Evolutionary conservation across 2,797 vertebrate species (phyloP).

Genomic region (Natrix natrix): DNA sequence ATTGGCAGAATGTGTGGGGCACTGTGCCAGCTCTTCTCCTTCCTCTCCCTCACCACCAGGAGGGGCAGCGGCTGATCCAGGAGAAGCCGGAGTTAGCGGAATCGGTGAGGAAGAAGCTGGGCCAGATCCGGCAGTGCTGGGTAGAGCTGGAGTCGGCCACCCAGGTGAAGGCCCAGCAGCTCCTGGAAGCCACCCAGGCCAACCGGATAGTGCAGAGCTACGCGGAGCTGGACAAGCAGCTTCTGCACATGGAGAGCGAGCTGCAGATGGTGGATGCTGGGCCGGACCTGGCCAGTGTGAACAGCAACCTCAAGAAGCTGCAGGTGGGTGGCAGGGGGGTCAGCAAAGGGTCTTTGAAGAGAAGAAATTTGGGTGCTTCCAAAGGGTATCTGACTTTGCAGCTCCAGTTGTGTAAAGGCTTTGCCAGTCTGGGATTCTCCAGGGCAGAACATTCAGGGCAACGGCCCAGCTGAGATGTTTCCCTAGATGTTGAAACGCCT

Average conservation of each 20-base stretch:
- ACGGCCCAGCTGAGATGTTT: not conserved
- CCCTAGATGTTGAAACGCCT: not conserved
- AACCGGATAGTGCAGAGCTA: conserved; percentile 88
- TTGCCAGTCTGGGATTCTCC: not conserved
- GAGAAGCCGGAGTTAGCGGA: conserved; percentile 88
- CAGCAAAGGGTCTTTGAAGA: not conserved
- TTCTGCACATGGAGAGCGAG: conserved; percentile 84
- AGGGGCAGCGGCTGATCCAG: conserved; percentile 87
- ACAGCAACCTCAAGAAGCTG: conserved; percentile 88
- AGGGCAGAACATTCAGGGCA: not conserved
- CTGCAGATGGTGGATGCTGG: conserved; percentile 80
- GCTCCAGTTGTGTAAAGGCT: not conserved
- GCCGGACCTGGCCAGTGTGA: conserved; percentile 84
- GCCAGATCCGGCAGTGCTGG: conserved; percentile 89
- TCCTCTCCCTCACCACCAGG: conserved; percentile 62
- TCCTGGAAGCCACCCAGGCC: conserved; percentile 85
- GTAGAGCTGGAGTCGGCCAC: conserved; percentile 87
- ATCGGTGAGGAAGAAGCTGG: conserved; percentile 82
- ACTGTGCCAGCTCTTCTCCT: not conserved
- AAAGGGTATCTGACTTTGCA: not conserved
- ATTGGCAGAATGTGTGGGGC: not conserved
- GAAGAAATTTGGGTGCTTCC: not conserved
- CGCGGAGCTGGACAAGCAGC: conserved; percentile 81
- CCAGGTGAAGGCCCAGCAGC: conserved; percentile 83
- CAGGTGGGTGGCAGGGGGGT: conserved; percentile 70